Conservation (phyloP, 2,888 invertebrate genomes). For the Eubasilissa splendida region DNA sequence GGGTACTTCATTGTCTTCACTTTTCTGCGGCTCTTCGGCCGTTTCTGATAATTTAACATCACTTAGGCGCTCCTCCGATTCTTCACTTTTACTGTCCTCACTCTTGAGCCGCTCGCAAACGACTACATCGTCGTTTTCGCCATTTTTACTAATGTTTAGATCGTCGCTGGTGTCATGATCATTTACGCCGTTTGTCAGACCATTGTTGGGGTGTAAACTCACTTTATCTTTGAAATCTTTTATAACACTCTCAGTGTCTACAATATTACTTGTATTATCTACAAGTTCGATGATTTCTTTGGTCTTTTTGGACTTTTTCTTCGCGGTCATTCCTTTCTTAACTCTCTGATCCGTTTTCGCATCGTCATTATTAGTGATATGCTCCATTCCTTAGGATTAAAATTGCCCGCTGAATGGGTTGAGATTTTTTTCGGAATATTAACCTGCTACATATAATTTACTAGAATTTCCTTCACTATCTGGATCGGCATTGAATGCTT, state of each 20-base stretch:
- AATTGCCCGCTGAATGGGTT: constrained; percentile 23
- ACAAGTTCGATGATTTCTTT: constrained; percentile 51
- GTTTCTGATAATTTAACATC: constrained; percentile 41
- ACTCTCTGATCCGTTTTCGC: constrained; percentile 39
- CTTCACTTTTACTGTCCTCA: constrained; percentile 23
- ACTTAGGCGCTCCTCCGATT: constrained; percentile 34
- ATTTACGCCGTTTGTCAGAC: constrained; percentile 46
- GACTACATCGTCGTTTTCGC: constrained; percentile 30
- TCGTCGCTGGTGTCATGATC: constrained; percentile 39
- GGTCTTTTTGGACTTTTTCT: constrained; percentile 55
- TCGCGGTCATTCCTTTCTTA: constrained; percentile 48
- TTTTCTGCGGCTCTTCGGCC: constrained; percentile 12
- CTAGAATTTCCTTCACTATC: constrained; percentile 45
- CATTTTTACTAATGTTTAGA: constrained; percentile 45
- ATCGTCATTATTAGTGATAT: constrained; percentile 50
- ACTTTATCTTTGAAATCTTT: constrained; percentile 50
- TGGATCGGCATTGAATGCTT: constrained; percentile 38
- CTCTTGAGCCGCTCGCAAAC: constrained; percentile 40
- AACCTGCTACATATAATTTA: constrained; percentile 24
- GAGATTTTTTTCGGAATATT: constrained; percentile 8
- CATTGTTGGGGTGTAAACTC: constrained; percentile 48
- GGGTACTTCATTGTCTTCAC: constrained; percentile 5
- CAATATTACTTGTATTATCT: constrained; percentile 39
- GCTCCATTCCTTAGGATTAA: constrained; percentile 47
- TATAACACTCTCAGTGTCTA: constrained; percentile 35